A percentile compares a stretch with the other conserved stretches of the same genome.
Conservation (phyloP, 2,888 invertebrate genomes). For the Dryobotodes eremita region DNA sequence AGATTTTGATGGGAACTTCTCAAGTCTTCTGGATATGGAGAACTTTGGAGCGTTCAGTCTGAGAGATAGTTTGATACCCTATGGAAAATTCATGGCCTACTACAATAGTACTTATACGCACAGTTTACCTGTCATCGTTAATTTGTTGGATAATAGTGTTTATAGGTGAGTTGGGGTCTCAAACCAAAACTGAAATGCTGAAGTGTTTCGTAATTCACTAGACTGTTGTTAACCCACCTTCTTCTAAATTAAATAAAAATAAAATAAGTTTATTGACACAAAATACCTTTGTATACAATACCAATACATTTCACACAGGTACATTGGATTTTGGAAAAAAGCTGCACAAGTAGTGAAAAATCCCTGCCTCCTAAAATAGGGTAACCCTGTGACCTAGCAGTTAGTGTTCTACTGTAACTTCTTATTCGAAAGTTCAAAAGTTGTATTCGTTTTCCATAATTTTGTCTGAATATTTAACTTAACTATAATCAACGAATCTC, state of each 20-base stretch:
- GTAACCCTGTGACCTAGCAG: too few species aligned
- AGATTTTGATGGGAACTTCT: constrained; percentile 92
- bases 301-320: too few species aligned
- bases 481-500: not conserved
- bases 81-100: constrained; percentile 91
- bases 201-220: not conserved
- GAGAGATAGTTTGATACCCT: constrained; percentile 88
- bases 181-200: not conserved
- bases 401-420: too few species aligned
- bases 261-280: too few species aligned
- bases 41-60: constrained; percentile 93
- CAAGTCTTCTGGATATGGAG: constrained; percentile 91
- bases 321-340: too few species aligned
- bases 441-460: not conserved
- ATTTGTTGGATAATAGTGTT: constrained; percentile 93
- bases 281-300: too few species aligned
- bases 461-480: not conserved
- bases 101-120: constrained; percentile 96
- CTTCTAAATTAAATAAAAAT: too few species aligned
- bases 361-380: too few species aligned
- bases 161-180: constrained; percentile 90
- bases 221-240: too few species aligned
- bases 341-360: too few species aligned
- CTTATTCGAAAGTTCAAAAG: too few species aligned
- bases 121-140: constrained; percentile 94